Evolutionary conservation across 2,888 invertebrate genomes (phyloP), one percentile per base, ranked within the genome.

Genomic region (Lasioglossum oenotherae): DNA sequence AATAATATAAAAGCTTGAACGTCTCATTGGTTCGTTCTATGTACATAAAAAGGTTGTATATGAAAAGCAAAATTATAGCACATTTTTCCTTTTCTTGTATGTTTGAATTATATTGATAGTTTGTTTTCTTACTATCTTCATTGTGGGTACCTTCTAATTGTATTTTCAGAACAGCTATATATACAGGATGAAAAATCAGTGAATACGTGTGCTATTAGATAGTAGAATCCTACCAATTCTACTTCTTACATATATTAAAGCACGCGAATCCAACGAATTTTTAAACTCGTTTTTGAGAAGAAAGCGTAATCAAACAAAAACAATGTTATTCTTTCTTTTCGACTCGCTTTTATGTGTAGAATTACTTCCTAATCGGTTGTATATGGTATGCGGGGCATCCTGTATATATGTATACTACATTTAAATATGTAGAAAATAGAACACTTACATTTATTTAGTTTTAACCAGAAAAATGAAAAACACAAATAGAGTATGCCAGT

Each of bases 1-100:
- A 91, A 81, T 81, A 19, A 84, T 49, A 38, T 88, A 81, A 92
- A 92, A 67, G 82, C 89, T 49, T 88, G 91, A 14, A 87, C 87
- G 44, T 87, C 92, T 6, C 82, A 75, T 75, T 90, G 84, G 88
- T 44, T 81, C 44, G 53, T 35, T 75, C 74, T 73, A 82, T 89
- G 82, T 90, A 88, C 8, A 87, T 81, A 85, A 80, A 60, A 41
- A 41, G 67, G 19, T 83, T 87, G 82, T 89, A 84, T 74, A 69
- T 84, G 77, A 88, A 73, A 73, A 67, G 67, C 76, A 64, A 81
- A 60, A 84, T 82, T 80, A 81, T 1, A 57, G 57, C 57, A 57
- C n/a, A n/a, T 57, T 57, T 74, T 86, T 74, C 77, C 85, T 69
- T 69, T 80, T 80, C 84, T 85, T 84, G 75, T 90, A 90, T 82